Evolutionary conservation across 1,140 invertebrate genomes (phyloP), one percentile per base, ranked within the genome.

Genomic region (Lasioglossum baleicum): DNA sequence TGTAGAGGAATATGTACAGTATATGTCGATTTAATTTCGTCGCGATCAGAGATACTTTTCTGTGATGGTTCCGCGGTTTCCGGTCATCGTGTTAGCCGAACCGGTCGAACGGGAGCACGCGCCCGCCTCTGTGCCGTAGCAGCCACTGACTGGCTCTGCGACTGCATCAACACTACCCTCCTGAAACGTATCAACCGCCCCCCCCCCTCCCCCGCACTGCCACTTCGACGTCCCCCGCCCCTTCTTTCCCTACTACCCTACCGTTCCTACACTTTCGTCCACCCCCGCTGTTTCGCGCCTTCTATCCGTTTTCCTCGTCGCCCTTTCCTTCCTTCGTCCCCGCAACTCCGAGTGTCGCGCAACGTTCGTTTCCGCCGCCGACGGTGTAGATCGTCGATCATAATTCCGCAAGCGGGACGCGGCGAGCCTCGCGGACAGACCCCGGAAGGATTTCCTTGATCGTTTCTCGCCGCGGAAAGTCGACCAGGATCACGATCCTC

Each of bases 91-190:
- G 48, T 2, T 31, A 13, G 63, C 53, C 53, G 56, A 81, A 75
- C 64, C 17, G 61, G 65, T 60, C 67, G 74, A 70, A 64, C 53
- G 17, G 74, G 66, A 75, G 51, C 58, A 77, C 85, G 84, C 82
- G 82, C 89, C 82, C 85, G 81, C 83, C 85, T 85, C 85, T 84
- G 80, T 84, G 86, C 80, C 85, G 84, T 87, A 87, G 86, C 88
- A 88, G 85, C 84, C 86, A 90, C 89, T 90, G 89, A 89, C 85
- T 87, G 85, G 83, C 86, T 82, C 82, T 75, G 76, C 86, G 84
- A 85, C 87, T 88, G 82, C 82, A 88, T 88, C 85, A 88, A 89
- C 87, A 87, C 88, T 88, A 87, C 85, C 87, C 83, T 89, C 71
- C 83, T 81, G 77, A 80, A 88, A 83, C 83, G 83, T 82, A 88